phyloP scores from a whole-genome alignment of 2,888 invertebrate species.

The Scotopteryx bipunctaria region DNA sequence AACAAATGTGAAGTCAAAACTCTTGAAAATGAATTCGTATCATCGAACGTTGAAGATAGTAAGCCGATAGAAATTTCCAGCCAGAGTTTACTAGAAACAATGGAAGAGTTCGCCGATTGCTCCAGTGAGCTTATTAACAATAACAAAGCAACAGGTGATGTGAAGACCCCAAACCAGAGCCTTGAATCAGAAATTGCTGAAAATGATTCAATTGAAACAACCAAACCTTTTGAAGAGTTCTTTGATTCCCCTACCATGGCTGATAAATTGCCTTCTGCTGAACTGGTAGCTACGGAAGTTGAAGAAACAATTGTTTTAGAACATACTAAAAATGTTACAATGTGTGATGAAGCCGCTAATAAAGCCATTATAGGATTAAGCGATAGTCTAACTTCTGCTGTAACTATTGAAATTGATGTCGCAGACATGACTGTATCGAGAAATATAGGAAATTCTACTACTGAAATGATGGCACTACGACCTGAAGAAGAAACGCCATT shows the following conservation, averaged over 20 bases:
- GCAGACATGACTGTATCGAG: background rate
- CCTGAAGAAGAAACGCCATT: background rate
- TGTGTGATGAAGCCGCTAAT: background rate
- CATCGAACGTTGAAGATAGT: background rate
- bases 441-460: background rate
- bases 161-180: background rate
- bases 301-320: slow-evolving; percentile 15
- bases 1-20: background rate
- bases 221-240: slow-evolving; percentile 19
- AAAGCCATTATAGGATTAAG: background rate
- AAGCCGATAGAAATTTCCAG: background rate
- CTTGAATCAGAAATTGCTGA: background rate
- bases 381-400: slow-evolving; percentile 5
- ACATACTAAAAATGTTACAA: slow-evolving; percentile 4
- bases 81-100: background rate
- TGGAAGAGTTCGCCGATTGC: slow-evolving; percentile 21
- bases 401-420: background rate
- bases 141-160: background rate
- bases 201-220: slow-evolving; percentile 4
- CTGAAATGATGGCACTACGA: background rate
- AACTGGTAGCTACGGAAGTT: slow-evolving; percentile 12
- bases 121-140: slow-evolving; percentile 2
- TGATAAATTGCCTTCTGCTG: slow-evolving; percentile 7
- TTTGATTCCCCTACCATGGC: slow-evolving; percentile 21
- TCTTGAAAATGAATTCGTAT: background rate